Percentiles rank a stretch among this genome's conserved stretches.
Conservation (phyloP, 1,140 invertebrate genomes). For the Wiebesia pumilae region DNA sequence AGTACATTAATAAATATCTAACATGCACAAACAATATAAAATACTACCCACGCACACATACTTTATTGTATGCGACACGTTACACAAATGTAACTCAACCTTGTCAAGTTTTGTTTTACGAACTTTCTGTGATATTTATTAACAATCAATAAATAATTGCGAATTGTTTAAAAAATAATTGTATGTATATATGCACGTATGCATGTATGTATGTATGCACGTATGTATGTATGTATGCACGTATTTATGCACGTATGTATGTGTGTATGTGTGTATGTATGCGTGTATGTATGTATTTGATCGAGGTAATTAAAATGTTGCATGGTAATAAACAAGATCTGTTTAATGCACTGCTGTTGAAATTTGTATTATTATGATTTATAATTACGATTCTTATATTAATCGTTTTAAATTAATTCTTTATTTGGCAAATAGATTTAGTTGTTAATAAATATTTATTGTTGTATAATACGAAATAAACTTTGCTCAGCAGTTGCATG, state of each 20-base stretch:
- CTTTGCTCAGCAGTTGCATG: slow-evolving; percentile 26
- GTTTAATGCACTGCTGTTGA: slow-evolving; percentile 33
- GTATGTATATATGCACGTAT: too few relatives aligned
- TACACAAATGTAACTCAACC: too few relatives aligned
- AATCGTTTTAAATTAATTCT: neutral
- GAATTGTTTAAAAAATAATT: slow-evolving; percentile 33
- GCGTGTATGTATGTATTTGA: too few relatives aligned
- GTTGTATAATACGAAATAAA: neutral
- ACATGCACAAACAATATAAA: too few relatives aligned
- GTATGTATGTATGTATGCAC: too few relatives aligned
- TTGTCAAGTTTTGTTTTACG: slow-evolving; percentile 71
- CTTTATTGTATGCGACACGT: too few relatives aligned
- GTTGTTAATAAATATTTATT: neutral
- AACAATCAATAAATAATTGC: slow-evolving; percentile 71
- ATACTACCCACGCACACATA: too few relatives aligned
- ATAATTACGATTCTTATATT: neutral
- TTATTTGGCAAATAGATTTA: neutral
- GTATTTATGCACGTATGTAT: too few relatives aligned
- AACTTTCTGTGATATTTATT: slow-evolving; percentile 77
- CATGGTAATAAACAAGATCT: slow-evolving; percentile 13
- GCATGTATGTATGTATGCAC: too few relatives aligned
- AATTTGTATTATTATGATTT: neutral
- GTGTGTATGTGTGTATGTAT: too few relatives aligned
- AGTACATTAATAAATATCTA: too few relatives aligned
- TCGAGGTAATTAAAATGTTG: slow-evolving; percentile 9